phyloP scores from a whole-genome alignment of 2,888 invertebrate species.

The Spatulosminthurus flaviceps region DNA sequence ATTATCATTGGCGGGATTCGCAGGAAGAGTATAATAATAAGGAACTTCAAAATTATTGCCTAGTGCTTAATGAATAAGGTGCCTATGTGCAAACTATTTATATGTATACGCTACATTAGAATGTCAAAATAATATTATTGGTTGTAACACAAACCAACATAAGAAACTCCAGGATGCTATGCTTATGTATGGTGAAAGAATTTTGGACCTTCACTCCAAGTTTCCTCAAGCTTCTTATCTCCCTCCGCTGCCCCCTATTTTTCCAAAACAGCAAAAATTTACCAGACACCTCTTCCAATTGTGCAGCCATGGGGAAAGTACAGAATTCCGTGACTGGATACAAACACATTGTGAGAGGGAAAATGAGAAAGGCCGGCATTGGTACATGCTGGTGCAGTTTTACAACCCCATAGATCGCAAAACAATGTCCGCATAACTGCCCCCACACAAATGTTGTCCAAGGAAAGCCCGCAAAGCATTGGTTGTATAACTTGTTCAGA shows the following conservation, averaged over 20 bases:
- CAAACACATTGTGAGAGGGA: background rate
- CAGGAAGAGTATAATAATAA: too few relatives aligned
- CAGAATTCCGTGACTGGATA: background rate
- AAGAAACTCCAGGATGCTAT: background rate
- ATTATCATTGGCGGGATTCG: too few relatives aligned
- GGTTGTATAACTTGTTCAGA: background rate
- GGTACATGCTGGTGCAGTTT: background rate
- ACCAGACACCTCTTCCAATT: background rate
- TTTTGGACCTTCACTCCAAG: background rate
- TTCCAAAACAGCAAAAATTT: background rate
- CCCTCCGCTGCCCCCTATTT: background rate
- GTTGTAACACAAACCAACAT: background rate
- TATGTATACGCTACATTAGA: too few relatives aligned
- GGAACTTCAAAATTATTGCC: too few relatives aligned
- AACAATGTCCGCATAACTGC: background rate
- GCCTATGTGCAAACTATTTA: too few relatives aligned
- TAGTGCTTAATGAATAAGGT: too few relatives aligned
- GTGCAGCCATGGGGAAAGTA: background rate
- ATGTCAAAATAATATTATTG: background rate
- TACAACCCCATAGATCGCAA: slow-evolving; percentile 4
- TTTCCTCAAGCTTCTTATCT: background rate
- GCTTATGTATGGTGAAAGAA: background rate
- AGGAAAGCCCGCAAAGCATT: background rate
- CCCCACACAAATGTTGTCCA: background rate
- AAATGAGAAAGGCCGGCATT: slow-evolving; percentile 15